A percentile compares a stretch with the other conserved stretches of the same genome.
Conservation (phyloP, 1,140 invertebrate genomes). For the Caenorhabditis elegans region WBcel235 BX284605.5:11463001-11463500, state of each 20-base stretch:
- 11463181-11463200: slow-evolving; percentile 30
- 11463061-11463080: neutral
- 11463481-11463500: slow-evolving; percentile 29
- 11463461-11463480: slow-evolving; percentile 28
- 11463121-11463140: neutral
- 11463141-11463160: slow-evolving; percentile 4
- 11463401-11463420: slow-evolving; percentile 21
- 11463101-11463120: slow-evolving; percentile 5
- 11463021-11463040: neutral
- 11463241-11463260: slow-evolving; percentile 24
- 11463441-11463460: neutral
- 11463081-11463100: neutral
- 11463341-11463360: neutral
- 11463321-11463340: slow-evolving; percentile 28
- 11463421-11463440: too few relatives aligned
- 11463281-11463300: slow-evolving; percentile 19
- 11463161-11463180: too few relatives aligned
- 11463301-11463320: slow-evolving; percentile 24
- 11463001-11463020: neutral
- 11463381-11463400: slow-evolving; percentile 30
- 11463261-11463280: slow-evolving; percentile 5
- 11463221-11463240: slow-evolving; percentile 21
- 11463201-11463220: slow-evolving; percentile 26
- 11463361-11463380: slow-evolving; percentile 18
- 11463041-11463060: neutral